Evolutionary conservation across 2,797 vertebrate genomes (phyloP), one percentile per base, ranked within the genome.

Genomic region (Malacoraja senta): DNA sequence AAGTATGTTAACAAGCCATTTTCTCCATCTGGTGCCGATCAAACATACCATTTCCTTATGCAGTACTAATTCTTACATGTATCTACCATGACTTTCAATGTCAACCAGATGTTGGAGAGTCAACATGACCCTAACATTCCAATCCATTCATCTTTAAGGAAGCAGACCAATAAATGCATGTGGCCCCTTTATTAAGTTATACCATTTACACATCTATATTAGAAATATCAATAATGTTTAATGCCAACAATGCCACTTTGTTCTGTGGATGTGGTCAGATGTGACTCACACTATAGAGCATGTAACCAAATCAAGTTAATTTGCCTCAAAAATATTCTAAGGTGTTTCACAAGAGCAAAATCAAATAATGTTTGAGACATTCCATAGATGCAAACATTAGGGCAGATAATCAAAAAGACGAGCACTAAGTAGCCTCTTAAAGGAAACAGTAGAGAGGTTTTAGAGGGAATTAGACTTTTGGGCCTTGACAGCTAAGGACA

Each of bases 21-120:
- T 88, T 61, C 32, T 88, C 84, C 29, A 65, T 35, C 61, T 65
- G 29, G 32, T 88, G 84, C 61, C 32, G 84, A 88, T 88, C 84
- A 88, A 65, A 17, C 84, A 19, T 65, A 32, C 29, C 61, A 88
- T 65, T 32, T 65, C 17, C 58, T 65, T 65, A 8, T 32, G 29
- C 61, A 15, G 12, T 65, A 26, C 4, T 58, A 12, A 58, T 58
- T 83, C 13, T 88, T 88, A 3, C 21, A n/a, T 32, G 15, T 58
- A 58, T 84, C 83, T 61, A n/a, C 58, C 83, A 84, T 3, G 29
- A 88, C 15, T 65, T 88, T 88, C 29, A 15, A 65, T 32, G 29
- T 32, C 26, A 88, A 88, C 83, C 29, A 88, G 58, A 88, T 32
- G 61, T 88, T 65, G 61, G 61, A 65, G 65, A 88, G 29, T 88